Evolutionary conservation across 2,888 invertebrate species (phyloP), one percentile per base, ranked within the genome.

Genomic region (Phrixothrix hirtus): DNA sequence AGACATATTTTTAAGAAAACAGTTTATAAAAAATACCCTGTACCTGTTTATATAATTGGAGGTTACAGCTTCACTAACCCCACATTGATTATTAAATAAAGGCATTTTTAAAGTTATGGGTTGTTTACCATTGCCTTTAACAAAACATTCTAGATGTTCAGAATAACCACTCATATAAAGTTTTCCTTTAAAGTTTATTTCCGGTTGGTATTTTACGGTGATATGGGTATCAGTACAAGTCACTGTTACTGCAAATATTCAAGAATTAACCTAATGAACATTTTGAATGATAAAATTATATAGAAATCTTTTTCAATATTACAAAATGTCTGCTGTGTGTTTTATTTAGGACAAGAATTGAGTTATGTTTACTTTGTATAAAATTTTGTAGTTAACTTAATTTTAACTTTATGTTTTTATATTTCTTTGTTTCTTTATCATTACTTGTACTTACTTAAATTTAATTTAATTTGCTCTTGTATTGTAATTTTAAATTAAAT

Each of bases 101-200:
- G 86, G 83, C 52, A 90, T 75, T 29, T 79, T 69, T 4, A 89
- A 77, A 0, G 74, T 76, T 1, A 87, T 81, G 2, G 74, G 62
- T 42, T 75, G 74, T 30, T 69, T 69, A 50, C 81, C 76, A 47
- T 77, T 75, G 16, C 85, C 83, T 70, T 79, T 78, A 7, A 83
- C 82, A 58, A 83, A 82, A 72, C 92, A 93, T 4, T 78, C 74
- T 1, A 67, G 62, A 46, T 68, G 74, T 61, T 88, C 88, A 0
- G 89, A 87, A 67, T 86, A 86, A 9, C 89, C 91, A 60, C 84
- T 87, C 49, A 89, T 89, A 70, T 92, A 94, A 59, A 94, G 78
- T 43, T 88, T 83, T 0, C 94, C 94, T 9, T 78, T 77, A 72
- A 87, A 87, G 66, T 73, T 71, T 7, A 81, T 78, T 50, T 81